Percentiles rank a stretch among this genome's conserved stretches.
Evolutionary conservation across 2,888 invertebrate genomes (phyloP).

Genomic region (Catocala sponsa): DNA sequence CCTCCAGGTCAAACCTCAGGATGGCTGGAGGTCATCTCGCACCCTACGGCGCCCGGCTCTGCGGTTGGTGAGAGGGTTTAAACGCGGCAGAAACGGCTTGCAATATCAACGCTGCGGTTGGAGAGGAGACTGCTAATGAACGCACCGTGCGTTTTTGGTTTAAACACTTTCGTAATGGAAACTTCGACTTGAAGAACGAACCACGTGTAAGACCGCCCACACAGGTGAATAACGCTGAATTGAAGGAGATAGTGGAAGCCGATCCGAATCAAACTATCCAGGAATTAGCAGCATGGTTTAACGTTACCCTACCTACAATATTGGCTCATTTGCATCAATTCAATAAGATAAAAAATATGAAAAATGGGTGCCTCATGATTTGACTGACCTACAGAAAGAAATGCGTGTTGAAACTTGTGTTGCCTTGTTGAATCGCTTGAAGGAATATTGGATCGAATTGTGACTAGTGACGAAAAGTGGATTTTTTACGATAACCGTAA

Average conservation of each 20-base stretch:
- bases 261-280: background rate
- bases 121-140: too few relatives aligned
- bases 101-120: too few relatives aligned
- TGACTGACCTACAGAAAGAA: constrained; percentile 4
- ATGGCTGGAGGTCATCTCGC: too few relatives aligned
- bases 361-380: constrained; percentile 6
- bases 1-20: too few relatives aligned
- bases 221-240: constrained; percentile 6
- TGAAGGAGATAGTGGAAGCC: background rate
- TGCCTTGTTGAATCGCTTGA: background rate
- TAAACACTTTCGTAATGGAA: too few relatives aligned
- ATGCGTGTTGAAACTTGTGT: background rate
- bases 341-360: too few relatives aligned
- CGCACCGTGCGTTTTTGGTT: constrained; percentile 4
- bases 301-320: constrained; percentile 4
- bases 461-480: constrained; percentile 24
- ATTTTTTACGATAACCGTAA: constrained; percentile 24
- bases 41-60: background rate
- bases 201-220: background rate
- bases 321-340: too few relatives aligned
- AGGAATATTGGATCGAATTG: constrained; percentile 10
- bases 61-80: background rate
- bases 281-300: constrained; percentile 6
- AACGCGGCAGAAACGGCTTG: too few relatives aligned
- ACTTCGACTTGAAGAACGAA: too few relatives aligned